Conservation (phyloP, 2,888 invertebrate genomes). For the Tetanocera ferruginea region DNA sequence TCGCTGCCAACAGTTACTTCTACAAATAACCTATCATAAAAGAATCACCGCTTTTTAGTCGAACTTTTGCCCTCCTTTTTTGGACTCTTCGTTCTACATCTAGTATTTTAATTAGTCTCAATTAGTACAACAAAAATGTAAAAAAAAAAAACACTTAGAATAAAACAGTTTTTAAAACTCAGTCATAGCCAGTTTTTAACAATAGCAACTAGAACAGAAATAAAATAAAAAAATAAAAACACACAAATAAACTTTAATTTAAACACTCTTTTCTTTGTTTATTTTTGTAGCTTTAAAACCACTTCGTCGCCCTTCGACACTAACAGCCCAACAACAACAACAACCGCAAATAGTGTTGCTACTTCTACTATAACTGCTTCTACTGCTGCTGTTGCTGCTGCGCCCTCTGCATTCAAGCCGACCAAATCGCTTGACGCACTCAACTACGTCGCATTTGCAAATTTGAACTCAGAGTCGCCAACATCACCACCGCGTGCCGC, state of each 20-base stretch:
- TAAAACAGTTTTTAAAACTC: too few relatives aligned
- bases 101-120: too few relatives aligned
- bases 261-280: slow-evolving; percentile 18
- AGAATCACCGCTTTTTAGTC: too few relatives aligned
- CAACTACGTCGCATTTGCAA: slow-evolving; percentile 48
- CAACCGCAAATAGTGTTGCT: not conserved
- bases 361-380: not conserved
- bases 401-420: slow-evolving; percentile 65
- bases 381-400: slow-evolving; percentile 54
- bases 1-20: too few relatives aligned
- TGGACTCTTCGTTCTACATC: too few relatives aligned
- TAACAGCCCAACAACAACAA: not conserved
- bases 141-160: too few relatives aligned
- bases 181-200: not conserved
- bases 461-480: slow-evolving; percentile 54
- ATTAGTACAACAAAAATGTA: too few relatives aligned
- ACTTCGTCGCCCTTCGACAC: slow-evolving; percentile 16
- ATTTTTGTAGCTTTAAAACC: slow-evolving; percentile 47
- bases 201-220: not conserved
- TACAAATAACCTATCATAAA: too few relatives aligned
- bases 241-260: slow-evolving; percentile 7
- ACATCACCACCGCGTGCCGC: slow-evolving; percentile 49
- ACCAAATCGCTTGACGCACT: slow-evolving; percentile 64
- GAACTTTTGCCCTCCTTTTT: too few relatives aligned
- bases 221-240: too few relatives aligned